Evolutionary conservation across 2,797 vertebrate species (phyloP).

Genomic region (Chromis chromis): DNA sequence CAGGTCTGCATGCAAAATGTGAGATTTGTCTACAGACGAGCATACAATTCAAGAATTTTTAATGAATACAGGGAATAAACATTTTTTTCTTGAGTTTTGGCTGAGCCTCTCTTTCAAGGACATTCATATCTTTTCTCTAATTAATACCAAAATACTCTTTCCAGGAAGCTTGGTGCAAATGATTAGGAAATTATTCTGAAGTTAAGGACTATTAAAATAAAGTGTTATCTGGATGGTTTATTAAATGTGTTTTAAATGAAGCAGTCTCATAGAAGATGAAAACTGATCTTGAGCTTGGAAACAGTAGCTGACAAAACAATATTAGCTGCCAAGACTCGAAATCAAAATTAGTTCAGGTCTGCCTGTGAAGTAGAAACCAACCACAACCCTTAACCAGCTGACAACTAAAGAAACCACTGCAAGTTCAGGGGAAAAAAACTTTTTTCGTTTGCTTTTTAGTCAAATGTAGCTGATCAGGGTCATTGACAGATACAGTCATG

Average conservation of each 20-base stretch:
- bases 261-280: no score
- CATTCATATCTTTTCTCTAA: not conserved
- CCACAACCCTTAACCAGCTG: not conserved
- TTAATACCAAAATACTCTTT: not conserved
- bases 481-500: not conserved
- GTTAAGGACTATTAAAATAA: not conserved
- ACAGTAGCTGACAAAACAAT: not conserved
- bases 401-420: not conserved
- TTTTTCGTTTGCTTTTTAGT: not conserved
- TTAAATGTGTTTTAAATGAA: not conserved
- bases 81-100: constrained; percentile 15
- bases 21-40: not conserved
- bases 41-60: not conserved
- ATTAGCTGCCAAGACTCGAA: not conserved
- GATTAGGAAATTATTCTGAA: not conserved
- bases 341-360: not conserved
- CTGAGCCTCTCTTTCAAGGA: constrained; percentile 18
- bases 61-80: constrained; percentile 11
- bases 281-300: not conserved
- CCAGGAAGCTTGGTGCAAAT: not conserved
- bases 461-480: not conserved
- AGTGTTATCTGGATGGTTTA: not conserved
- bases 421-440: not conserved
- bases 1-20: constrained; percentile 1
- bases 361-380: not conserved